Evolutionary conservation across 1,140 invertebrate genomes (phyloP).

Genomic region (Metaphire vulgaris): DNA sequence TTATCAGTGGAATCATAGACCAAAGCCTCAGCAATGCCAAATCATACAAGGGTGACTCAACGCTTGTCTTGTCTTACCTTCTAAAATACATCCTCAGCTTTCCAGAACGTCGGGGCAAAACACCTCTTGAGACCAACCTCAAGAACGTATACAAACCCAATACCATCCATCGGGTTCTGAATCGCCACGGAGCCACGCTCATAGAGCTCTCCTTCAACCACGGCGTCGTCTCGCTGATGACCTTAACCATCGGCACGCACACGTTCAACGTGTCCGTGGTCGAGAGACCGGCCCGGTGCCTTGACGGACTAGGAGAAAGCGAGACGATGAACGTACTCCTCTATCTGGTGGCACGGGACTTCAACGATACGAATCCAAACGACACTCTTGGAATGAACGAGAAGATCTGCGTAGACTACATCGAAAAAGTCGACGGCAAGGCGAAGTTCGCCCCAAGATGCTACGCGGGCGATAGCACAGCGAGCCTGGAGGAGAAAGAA

Average conservation of each 20-base stretch:
- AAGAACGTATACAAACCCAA: background rate
- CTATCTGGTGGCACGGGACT: slow-evolving; percentile 37
- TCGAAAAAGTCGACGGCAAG: slow-evolving; percentile 32
- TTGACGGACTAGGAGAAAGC: slow-evolving; percentile 34
- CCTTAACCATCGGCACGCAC: slow-evolving; percentile 31
- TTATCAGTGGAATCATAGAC: too few relatives aligned
- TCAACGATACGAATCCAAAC: background rate
- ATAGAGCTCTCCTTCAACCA: slow-evolving; percentile 48
- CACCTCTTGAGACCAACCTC: background rate
- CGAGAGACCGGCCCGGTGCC: slow-evolving; percentile 42
- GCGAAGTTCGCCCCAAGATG: slow-evolving; percentile 24
- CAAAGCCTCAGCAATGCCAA: too few relatives aligned
- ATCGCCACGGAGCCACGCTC: slow-evolving; percentile 40
- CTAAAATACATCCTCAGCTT: background rate
- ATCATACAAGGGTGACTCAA: too few relatives aligned
- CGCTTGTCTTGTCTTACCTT: too few relatives aligned
- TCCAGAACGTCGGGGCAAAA: background rate
- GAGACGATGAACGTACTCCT: slow-evolving; percentile 35
- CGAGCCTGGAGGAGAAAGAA: background rate
- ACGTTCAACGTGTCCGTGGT: slow-evolving; percentile 32
- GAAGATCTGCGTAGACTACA: slow-evolving; percentile 41
- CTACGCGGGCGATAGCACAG: background rate
- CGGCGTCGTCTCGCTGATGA: slow-evolving; percentile 46
- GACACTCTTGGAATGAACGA: slow-evolving; percentile 3
- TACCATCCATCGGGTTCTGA: background rate